Evolutionary conservation across 2,888 invertebrate genomes (phyloP), one percentile per base, ranked within the genome.

Genomic region (Choreutis nemorana): DNA sequence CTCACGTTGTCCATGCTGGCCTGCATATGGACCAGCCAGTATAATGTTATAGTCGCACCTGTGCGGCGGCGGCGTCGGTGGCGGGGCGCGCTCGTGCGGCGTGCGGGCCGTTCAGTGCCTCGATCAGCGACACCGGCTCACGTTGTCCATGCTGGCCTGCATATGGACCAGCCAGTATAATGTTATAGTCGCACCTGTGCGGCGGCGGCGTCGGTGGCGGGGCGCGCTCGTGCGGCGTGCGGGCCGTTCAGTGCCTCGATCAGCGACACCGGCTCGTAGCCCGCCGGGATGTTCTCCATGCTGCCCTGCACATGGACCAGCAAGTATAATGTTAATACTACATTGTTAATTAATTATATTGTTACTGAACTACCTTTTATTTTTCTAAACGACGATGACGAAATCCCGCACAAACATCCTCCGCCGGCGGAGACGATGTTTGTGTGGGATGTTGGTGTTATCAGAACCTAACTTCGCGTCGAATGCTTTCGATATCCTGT

Each of bases 161-260:
- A 2, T 5, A 7, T n/a, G n/a, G n/a, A 8, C 40, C n/a, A n/a
- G n/a, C n/a, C n/a, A n/a, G n/a, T n/a, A n/a, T n/a, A 5, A 44
- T n/a, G n/a, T n/a, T n/a, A n/a, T n/a, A n/a, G n/a, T n/a, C n/a
- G 23, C 41, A 77, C 81, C 62, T 81, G 80, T 6, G 83, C 80
- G 31, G 85, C 83, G 47, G 87, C 89, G 14, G 84, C 86, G 41
- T 87, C 87, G 20, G 49, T 42, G 34, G 44, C 31, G 32, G 79
- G 59, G 71, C 61, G n/a, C 9, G 67, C 56, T 40, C 82, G 79
- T 28, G 83, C 81, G 18, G 81, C 77, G 47, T 85, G 89, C 4
- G 95, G 96, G 0, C 97, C 97, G 75, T 97, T 97, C 30, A 97
- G 80, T 3, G 97, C 97, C 77, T 97, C 97, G 42, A 97, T 91